These are phyloP conservation scores for Drosophila neocordata DNA, from an alignment of 1,140 invertebrate species.

Conservation along the genomic window DNA sequence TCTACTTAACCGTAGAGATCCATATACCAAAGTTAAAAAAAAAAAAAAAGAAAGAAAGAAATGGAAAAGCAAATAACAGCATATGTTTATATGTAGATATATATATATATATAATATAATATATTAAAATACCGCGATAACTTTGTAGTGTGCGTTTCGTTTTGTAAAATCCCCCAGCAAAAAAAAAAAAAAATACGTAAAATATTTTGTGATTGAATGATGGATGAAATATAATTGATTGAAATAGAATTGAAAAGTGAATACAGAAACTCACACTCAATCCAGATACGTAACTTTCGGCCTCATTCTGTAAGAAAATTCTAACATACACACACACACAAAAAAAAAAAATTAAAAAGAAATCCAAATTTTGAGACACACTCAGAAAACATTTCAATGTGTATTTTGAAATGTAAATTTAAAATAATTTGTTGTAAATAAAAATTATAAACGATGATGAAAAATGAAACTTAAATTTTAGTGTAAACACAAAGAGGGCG, in stretches of 20 bases:
- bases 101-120: constrained; percentile 60
- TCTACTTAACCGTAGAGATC: constrained; percentile 73
- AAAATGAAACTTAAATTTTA: constrained; percentile 49
- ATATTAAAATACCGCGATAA: constrained; percentile 63
- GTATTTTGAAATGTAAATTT: constrained; percentile 55
- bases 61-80: constrained; percentile 52
- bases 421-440: constrained; percentile 82
- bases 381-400: constrained; percentile 19
- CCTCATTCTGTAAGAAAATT: constrained; percentile 82
- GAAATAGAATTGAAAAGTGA: constrained; percentile 32
- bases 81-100: constrained; percentile 80
- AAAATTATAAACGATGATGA: constrained; percentile 45
- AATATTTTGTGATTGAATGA: constrained; percentile 27
- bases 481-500: constrained; percentile 63
- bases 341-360: constrained; percentile 24
- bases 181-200: constrained; percentile 39
- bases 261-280: constrained; percentile 52
- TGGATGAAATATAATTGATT: constrained; percentile 26
- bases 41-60: constrained; percentile 41
- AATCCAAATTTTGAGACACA: constrained; percentile 12
- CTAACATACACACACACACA: constrained; percentile 20
- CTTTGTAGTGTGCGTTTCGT: constrained; percentile 71
- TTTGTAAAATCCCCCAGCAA: constrained; percentile 59
- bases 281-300: constrained; percentile 82
- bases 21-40: constrained; percentile 78